Conservation (phyloP, 1,140 invertebrate genomes). For the Charaxes varanes region DNA sequence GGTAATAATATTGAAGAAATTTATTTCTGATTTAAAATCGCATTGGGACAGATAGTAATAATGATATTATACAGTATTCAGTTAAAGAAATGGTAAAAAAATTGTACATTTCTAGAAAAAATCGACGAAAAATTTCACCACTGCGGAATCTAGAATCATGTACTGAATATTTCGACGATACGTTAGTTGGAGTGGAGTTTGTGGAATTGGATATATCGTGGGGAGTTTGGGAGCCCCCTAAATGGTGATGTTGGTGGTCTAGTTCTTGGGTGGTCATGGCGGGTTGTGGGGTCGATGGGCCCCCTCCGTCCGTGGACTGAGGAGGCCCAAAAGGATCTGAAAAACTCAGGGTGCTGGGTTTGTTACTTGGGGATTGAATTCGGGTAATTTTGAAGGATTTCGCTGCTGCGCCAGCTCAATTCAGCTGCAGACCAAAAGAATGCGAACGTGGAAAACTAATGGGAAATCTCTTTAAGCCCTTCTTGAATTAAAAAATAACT, state of each 20-base stretch:
- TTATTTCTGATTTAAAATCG: too few species aligned
- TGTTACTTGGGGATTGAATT: constrained; percentile 65
- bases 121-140: too few species aligned
- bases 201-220: constrained; percentile 62
- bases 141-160: too few species aligned
- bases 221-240: constrained; percentile 61
- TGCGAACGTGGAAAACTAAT: too few species aligned
- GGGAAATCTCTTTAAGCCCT: too few species aligned
- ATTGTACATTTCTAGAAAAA: too few species aligned
- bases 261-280: constrained; percentile 62
- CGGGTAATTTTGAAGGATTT: constrained; percentile 70
- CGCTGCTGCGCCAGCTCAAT: constrained; percentile 24
- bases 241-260: constrained; percentile 61
- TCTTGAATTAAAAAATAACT: too few species aligned
- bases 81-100: too few species aligned
- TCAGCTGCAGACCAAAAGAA: too few species aligned
- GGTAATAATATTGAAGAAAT: too few species aligned
- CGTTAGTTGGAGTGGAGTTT: constrained; percentile 59
- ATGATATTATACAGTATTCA: too few species aligned
- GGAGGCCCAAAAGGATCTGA: constrained; percentile 73
- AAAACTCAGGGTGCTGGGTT: constrained; percentile 70
- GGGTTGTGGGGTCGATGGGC: constrained; percentile 65
- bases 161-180: constrained; percentile 77
- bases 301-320: constrained; percentile 69
- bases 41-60: too few species aligned